Conservation (phyloP, 2,797 vertebrate genomes). For the Mionectes olivaceus region DNA sequence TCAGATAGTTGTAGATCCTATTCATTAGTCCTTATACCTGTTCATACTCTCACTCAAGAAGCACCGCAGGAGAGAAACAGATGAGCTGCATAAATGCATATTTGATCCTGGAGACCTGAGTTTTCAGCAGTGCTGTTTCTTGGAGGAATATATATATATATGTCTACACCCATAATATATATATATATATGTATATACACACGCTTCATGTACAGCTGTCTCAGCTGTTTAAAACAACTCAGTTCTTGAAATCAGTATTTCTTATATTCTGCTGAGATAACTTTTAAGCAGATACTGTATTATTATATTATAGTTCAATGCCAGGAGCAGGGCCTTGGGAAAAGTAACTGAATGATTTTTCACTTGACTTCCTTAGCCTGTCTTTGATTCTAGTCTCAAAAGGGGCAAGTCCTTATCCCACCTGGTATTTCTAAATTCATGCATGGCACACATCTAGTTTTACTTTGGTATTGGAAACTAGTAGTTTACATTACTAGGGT, state of each 20-base stretch:
- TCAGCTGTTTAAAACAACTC: not conserved
- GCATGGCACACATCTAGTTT: not conserved
- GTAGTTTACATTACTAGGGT: not conserved
- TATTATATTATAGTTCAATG: not conserved
- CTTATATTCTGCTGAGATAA: not conserved
- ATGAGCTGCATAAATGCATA: rapidly evolving
- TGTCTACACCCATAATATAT: not conserved
- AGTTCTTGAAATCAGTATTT: not conserved
- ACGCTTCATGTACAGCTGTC: not conserved
- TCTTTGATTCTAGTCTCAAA: not conserved
- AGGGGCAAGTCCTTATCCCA: not conserved
- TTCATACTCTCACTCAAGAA: not conserved
- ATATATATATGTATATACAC: no score
- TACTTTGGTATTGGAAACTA: not conserved
- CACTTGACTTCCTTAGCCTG: not conserved
- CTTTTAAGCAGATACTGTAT: not conserved
- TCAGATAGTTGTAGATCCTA: not conserved
- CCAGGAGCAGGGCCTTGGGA: not conserved
- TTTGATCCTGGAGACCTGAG: not conserved
- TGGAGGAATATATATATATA: not conserved
- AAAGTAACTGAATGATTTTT: not conserved
- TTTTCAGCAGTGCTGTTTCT: not conserved
- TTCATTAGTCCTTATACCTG: not conserved
- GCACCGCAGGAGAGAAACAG: not conserved
- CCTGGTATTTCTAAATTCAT: not conserved